Base-by-base conservation (phyloP, 2,113 vertebrate species). In the Columbina picui region DNA sequence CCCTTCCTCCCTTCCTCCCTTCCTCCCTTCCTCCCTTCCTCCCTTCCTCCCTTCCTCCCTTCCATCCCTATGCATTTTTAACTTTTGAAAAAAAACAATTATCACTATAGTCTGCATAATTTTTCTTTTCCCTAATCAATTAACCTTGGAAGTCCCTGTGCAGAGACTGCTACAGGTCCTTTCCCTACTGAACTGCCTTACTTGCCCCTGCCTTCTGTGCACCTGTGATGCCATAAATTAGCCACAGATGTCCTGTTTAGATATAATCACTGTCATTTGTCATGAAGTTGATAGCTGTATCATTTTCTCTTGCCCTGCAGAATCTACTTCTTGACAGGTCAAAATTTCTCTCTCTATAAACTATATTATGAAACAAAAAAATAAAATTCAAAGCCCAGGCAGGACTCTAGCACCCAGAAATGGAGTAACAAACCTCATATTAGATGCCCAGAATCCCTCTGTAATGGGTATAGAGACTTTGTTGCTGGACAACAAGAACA, bases 161-260 rank as follows among this genome's bases (percentile, higher is more conserved):
- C 52, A 73, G 15, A 68, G 1, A 52, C 13, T 16, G 23, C 32
- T 77, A 67, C 30, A 59, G 14, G 29, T 59, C n/a, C 49, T 84
- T 74, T 89, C 18, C 9, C 64, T 56, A 11, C 19, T 38, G 49
- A 74, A 56, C 34, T 68, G 38, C 50, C 19, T 70, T 45, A 29
- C 45, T 91, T 71, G 12, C 20, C 26, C 36, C 17, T 57, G 49
- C 20, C 38, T 87, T 50, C 68, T 94, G 53, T 81, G 69, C 82
- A 93, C 60, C 78, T 95, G 91, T 67, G 71, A 87, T 74, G 55
- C 23, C 61, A 83, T 94, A 87, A 95, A 94, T 95, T 87, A 95
- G 65, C 25, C 50, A 78, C 95, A 93, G 74, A 84, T 89, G 73
- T 55, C 56, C 49, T 64, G 27, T 39, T 80, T 73, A 75, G 59